phyloP scores from a whole-genome alignment of 1,140 invertebrate genomes.

The Aphaenogaster ashmeadi region DNA sequence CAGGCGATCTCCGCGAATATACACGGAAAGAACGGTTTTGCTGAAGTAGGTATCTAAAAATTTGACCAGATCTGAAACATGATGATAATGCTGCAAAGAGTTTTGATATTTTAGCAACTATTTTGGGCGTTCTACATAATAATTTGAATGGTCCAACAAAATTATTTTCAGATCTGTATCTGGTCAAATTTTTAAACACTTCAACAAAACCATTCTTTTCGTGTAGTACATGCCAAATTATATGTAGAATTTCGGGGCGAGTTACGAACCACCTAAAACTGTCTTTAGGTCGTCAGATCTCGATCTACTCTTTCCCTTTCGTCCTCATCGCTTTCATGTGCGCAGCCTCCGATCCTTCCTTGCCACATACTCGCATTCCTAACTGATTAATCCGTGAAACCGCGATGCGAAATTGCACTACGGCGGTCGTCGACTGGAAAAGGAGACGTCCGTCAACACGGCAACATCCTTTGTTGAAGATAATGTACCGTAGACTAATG shows the following conservation, averaged over 20 bases:
- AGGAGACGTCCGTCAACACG: not conserved
- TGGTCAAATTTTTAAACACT: too few species aligned
- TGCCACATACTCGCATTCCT: constrained; percentile 66
- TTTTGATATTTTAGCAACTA: too few species aligned
- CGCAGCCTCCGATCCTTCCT: constrained; percentile 36
- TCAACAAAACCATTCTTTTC: too few species aligned
- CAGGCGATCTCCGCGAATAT: too few species aligned
- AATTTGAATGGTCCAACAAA: too few species aligned
- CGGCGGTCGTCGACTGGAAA: constrained; percentile 18
- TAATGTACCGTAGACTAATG: not conserved
- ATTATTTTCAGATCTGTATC: too few species aligned
- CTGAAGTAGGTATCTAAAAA: too few species aligned
- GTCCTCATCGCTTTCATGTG: not conserved
- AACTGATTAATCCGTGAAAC: constrained; percentile 70
- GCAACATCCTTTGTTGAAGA: not conserved
- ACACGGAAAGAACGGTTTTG: too few species aligned
- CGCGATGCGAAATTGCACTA: constrained; percentile 5
- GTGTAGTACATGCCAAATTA: not conserved
- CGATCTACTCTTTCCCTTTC: not conserved
- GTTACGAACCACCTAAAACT: not conserved
- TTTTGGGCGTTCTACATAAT: too few species aligned
- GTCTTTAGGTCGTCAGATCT: not conserved
- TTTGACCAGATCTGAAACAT: too few species aligned
- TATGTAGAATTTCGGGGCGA: not conserved
- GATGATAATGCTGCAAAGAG: too few species aligned